Base-by-base conservation (phyloP, 2,113 vertebrate species). In the Parotia lawesii region DNA sequence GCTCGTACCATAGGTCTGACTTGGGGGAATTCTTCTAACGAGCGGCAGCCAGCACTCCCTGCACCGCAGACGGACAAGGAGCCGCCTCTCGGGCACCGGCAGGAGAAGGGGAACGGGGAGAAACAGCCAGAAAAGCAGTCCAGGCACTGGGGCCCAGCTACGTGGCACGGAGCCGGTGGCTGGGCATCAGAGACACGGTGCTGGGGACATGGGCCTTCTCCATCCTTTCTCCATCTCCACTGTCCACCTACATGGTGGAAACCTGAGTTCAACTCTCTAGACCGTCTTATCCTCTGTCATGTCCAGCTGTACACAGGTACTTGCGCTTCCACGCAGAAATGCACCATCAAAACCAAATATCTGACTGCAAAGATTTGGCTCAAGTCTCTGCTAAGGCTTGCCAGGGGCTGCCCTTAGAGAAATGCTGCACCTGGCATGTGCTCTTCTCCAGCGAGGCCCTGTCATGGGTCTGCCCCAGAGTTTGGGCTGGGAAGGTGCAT, bases 1-100 rank as follows among this genome's bases (percentile, higher is more conserved):
- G 97, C 97, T 96, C 10, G 87, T 97, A 96, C 97, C 94, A 95
- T 97, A 96, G 96, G 97, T 95, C 95, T 95, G 94, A 97, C 93
- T 93, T 84, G 29, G 86, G 84, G 93, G 65, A 95, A 92, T 96
- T 97, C 96, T 96, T 89, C 96, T 97, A 97, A 97, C 95, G 56
- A 97, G 96, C 88, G 60, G 95, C 94, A 96, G 95, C 78, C 91
- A 95, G 86, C 73, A 3, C 79, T 89, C 93, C 94, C 94, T 23
- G 88, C 0, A 1, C 94, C 3, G 20, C 91, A 67, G 93, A 90
- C 57, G 76, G 96, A 96, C 37, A 6, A 74, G 94, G 91, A 95
- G 75, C 88, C 53, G 94, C 92, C 86, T 78, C 82, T 33, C 1
- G 10, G 96, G 94, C 87, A 76, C 82, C 44, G 22, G 25, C 58